A percentile compares a stretch with the other conserved stretches of the same genome.
phyloP scores from a whole-genome alignment of 2,888 invertebrate species.

The Apodemia zela region DNA sequence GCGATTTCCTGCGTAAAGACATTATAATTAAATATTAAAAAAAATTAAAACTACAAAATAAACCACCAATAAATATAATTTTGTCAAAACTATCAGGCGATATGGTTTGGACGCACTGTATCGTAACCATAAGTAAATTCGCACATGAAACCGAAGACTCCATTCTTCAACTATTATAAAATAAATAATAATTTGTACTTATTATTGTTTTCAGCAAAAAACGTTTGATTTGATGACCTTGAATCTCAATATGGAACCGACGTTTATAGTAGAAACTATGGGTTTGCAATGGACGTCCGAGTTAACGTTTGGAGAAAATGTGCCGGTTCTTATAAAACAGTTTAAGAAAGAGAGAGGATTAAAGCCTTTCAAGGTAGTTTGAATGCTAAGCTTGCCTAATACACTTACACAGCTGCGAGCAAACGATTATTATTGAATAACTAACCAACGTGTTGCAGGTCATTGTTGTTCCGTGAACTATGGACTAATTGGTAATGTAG shows the following conservation, averaged over 20 bases:
- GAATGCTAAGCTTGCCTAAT: slow-evolving; percentile 14
- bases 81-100: too few relatives aligned
- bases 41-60: too few relatives aligned
- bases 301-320: slow-evolving; percentile 66
- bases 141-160: too few relatives aligned
- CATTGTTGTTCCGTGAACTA: slow-evolving; percentile 13
- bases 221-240: slow-evolving; percentile 78
- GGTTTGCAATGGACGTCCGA: slow-evolving; percentile 77
- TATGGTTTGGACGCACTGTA: too few relatives aligned
- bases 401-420: slow-evolving; percentile 1
- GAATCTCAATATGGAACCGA: slow-evolving; percentile 81
- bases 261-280: slow-evolving; percentile 75
- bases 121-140: too few relatives aligned
- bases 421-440: not conserved
- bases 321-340: slow-evolving; percentile 65
- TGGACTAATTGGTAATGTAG: slow-evolving; percentile 1
- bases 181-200: not conserved
- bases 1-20: too few relatives aligned
- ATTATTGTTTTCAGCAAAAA: slow-evolving; percentile 64
- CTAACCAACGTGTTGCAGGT: not conserved
- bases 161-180: too few relatives aligned
- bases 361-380: slow-evolving; percentile 75
- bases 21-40: too few relatives aligned
- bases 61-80: too few relatives aligned
- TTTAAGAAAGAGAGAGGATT: slow-evolving; percentile 76